Evolutionary conservation across 2,797 vertebrate species (phyloP).

Genomic region (Rhinogobio ventralis): DNA sequence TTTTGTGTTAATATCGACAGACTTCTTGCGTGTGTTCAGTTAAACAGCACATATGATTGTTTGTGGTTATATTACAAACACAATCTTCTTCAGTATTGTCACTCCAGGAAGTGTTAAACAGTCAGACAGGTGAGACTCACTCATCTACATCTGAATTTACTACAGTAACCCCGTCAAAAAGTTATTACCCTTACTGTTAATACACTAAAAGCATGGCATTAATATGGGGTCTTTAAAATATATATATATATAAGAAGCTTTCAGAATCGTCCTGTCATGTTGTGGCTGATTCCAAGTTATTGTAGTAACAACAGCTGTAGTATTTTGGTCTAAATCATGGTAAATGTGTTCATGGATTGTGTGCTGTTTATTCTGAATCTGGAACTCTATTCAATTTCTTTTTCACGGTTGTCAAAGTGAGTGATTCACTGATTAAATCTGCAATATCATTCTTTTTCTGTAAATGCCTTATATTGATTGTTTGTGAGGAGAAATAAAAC

Average conservation of each 20-base stretch:
- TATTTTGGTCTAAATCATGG: not conserved
- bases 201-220: not conserved
- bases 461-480: not conserved
- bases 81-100: not conserved
- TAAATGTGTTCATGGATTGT: not conserved
- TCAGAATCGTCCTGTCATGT: not conserved
- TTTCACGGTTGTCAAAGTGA: not conserved
- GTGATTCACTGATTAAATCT: too few relatives aligned
- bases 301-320: not conserved
- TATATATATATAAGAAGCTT: not conserved
- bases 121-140: not conserved
- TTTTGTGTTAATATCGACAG: not conserved
- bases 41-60: not conserved
- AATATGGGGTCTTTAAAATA: not conserved
- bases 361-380: not conserved
- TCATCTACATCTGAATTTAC: not conserved
- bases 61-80: not conserved
- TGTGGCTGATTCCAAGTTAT: not conserved
- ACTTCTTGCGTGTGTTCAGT: not conserved
- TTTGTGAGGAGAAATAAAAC: not conserved
- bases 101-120: constrained; percentile 43
- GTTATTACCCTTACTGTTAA: not conserved
- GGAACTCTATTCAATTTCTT: not conserved
- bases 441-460: not conserved
- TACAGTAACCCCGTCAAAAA: not conserved